Evolutionary conservation across 2,888 invertebrate species (phyloP), one percentile per base, ranked within the genome.

Genomic region (Coenonympha glycerion): DNA sequence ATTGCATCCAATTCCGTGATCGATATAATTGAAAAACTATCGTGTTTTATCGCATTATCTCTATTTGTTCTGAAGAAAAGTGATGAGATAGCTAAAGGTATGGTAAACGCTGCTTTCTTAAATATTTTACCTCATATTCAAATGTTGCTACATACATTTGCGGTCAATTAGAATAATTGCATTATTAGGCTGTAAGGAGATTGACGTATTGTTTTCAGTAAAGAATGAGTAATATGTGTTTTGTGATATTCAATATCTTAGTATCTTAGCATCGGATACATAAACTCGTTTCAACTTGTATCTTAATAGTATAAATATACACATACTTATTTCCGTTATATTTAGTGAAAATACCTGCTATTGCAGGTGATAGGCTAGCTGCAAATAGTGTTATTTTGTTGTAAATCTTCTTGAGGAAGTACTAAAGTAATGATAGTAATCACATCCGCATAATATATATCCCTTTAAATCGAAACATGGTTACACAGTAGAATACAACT

Each of bases 81-180:
- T 73, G 73, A 83, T 83, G 78, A 82, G 72, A 70, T 77, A 76
- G 69, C 71, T 62, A 65, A 63, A 80, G 78, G 83, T 85, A 63
- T 72, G 68, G 49, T 37, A 40, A 13, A 28, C 36, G 31, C 22
- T 34, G 16, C 46, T 54, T 31, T 8, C 13, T 15, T 22, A 15
- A 31, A 31, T 6, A 28, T n/a, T 28, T 6, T 18, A 28, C 6
- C 18, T 16, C 2, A 15, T n/a, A 28, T 16, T 21, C 3, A n/a
- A 2, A 22, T n/a, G 16, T 24, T 9, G 21, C 37, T 33, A 40
- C n/a, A n/a, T 33, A 40, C n/a, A n/a, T n/a, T 16, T 18, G 41
- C 39, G 28, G 22, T 36, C 26, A 48, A 47, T 37, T 24, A 11
- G 4, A 40, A 30, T 45, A 31, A 18, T 11, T 22, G 21, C 19